These are phyloP conservation scores for Mythimna lalbum DNA, from an alignment of 2,888 invertebrate species.

Conservation along the genomic window DNA sequence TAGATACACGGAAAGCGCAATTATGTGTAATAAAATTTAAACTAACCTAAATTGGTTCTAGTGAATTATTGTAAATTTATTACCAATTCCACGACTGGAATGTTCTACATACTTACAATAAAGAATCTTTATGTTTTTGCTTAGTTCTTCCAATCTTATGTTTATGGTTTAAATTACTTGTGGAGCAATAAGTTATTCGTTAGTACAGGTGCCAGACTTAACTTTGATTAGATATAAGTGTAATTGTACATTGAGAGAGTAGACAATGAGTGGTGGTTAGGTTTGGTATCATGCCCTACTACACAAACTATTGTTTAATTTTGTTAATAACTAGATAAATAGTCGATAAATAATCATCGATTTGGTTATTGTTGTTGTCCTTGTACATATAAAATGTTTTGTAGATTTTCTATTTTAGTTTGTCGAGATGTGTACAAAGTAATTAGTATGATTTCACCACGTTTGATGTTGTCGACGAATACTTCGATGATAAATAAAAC, in stretches of 20 bases:
- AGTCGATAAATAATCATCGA: conserved; percentile 76
- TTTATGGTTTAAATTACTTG: conserved; percentile 70
- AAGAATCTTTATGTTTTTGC: conserved; percentile 67
- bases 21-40: conserved; percentile 76
- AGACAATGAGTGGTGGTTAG: conserved; percentile 63
- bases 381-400: conserved; percentile 88
- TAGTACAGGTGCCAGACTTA: conserved; percentile 78
- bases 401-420: conserved; percentile 89
- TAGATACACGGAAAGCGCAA: conserved; percentile 78
- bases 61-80: conserved; percentile 74
- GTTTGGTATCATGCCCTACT: conserved; percentile 64
- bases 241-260: conserved; percentile 71
- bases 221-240: conserved; percentile 74
- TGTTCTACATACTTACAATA: conserved; percentile 57
- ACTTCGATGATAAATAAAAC: conserved; percentile 77
- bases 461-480: conserved; percentile 78
- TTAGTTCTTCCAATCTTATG: conserved; percentile 80
- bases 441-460: conserved; percentile 81
- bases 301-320: conserved; percentile 72
- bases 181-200: conserved; percentile 75
- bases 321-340: conserved; percentile 75
- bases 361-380: conserved; percentile 87
- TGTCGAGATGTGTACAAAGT: conserved; percentile 88
- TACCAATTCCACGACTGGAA: conserved; percentile 62
- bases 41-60: conserved; percentile 76